phyloP scores from a whole-genome alignment of 2,113 vertebrate species.

The Tragelaphus scriptus region DNA sequence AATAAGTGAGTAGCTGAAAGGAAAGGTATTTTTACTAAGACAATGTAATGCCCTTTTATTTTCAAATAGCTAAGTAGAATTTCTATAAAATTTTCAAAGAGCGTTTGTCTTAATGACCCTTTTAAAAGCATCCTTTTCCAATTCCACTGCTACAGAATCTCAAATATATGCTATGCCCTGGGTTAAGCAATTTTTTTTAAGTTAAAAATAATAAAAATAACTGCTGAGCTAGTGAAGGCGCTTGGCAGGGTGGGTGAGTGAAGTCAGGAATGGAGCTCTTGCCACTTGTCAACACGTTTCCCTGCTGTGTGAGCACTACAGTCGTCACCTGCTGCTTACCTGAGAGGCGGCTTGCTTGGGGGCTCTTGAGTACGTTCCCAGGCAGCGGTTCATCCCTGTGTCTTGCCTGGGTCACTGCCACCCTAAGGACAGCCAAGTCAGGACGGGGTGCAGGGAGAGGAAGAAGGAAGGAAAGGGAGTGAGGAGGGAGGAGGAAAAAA shows the following conservation, averaged over 20 bases:
- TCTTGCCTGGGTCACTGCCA: not conserved
- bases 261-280: not conserved
- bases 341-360: not conserved
- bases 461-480: not conserved
- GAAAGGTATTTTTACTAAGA: not conserved
- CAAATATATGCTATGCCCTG: not conserved
- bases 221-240: not conserved
- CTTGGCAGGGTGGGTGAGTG: not conserved
- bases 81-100: slow-evolving; percentile 24
- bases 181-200: not conserved
- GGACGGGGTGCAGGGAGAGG: rapidly evolving
- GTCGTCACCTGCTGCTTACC: not conserved
- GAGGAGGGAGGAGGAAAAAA: not conserved
- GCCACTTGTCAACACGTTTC: not conserved
- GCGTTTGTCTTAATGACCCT: slow-evolving; percentile 22
- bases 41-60: not conserved
- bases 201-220: not conserved
- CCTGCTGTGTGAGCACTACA: not conserved
- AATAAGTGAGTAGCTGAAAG: not conserved
- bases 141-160: not conserved
- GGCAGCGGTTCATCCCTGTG: not conserved
- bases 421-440: not conserved
- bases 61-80: slow-evolving; percentile 31
- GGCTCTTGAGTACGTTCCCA: not conserved
- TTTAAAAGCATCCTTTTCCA: slow-evolving; percentile 43